A percentile compares a stretch with the other conserved stretches of the same genome.
Conservation (phyloP, 2,888 invertebrate species). For the Gasteruption jaculator region DNA sequence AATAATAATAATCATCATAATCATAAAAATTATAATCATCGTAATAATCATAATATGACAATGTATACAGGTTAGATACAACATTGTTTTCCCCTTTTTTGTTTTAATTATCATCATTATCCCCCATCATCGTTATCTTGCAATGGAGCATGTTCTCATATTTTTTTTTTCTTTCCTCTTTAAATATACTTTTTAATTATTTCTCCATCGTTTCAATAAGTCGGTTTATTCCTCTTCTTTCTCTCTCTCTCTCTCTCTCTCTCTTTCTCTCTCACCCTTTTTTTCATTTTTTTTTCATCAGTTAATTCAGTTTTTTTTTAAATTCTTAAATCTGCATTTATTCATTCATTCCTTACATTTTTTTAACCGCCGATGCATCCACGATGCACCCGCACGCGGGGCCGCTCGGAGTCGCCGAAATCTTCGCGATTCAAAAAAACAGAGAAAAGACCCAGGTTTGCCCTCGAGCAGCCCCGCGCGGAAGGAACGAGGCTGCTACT, state of each 20-base stretch:
- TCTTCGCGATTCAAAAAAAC: too few species aligned
- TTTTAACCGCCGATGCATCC: constrained; percentile 37
- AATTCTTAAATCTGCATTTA: constrained; percentile 25
- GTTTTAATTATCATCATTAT: too few species aligned
- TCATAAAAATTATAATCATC: constrained; percentile 32
- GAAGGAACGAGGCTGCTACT: too few species aligned
- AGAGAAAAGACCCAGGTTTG: too few species aligned
- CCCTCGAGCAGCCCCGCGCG: too few species aligned
- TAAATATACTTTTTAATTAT: too few species aligned
- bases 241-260: constrained; percentile 24
- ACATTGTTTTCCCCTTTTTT: constrained; percentile 45
- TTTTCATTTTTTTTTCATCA: constrained; percentile 9
- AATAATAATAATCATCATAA: not conserved
- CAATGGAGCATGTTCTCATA: too few species aligned
- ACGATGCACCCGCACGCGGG: constrained; percentile 41
- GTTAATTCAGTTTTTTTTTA: constrained; percentile 9
- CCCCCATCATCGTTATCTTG: too few species aligned
- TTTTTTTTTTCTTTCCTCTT: constrained; percentile 22
- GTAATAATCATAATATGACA: constrained; percentile 49
- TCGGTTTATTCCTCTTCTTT: constrained; percentile 36
- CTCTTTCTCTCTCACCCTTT: constrained; percentile 22
- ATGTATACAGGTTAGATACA: constrained; percentile 52
- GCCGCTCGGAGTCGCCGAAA: constrained; percentile 42
- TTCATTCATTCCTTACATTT: constrained; percentile 44
- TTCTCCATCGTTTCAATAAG: constrained; percentile 43